phyloP scores from a whole-genome alignment of 2,113 vertebrate species.

The Rutilus rutilus region DNA sequence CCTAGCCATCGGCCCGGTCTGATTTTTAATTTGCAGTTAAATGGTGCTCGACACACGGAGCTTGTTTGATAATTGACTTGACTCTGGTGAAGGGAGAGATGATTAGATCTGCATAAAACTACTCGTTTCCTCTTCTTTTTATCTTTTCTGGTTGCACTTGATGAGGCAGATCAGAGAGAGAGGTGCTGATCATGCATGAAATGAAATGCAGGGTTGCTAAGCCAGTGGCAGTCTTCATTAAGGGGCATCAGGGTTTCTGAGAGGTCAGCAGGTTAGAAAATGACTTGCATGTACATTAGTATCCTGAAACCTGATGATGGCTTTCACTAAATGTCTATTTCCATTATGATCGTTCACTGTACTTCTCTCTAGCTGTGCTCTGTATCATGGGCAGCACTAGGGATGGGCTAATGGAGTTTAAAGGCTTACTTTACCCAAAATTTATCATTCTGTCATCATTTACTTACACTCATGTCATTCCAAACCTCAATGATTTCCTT shows the following conservation, averaged over 20 bases:
- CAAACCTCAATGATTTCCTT: neutral
- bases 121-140: slow-evolving; percentile 60
- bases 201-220: slow-evolving; percentile 51
- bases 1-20: slow-evolving; percentile 65
- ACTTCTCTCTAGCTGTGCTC: neutral
- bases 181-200: slow-evolving; percentile 52
- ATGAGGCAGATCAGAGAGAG: slow-evolving; percentile 23
- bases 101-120: slow-evolving; percentile 73
- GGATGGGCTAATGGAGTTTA: neutral
- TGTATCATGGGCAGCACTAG: neutral
- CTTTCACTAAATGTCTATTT: neutral
- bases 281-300: slow-evolving; percentile 6
- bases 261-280: slow-evolving; percentile 36
- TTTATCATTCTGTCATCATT: neutral
- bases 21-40: slow-evolving; percentile 79
- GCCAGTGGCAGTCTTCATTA: slow-evolving; percentile 43
- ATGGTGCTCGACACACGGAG: slow-evolving; percentile 70
- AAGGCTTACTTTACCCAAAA: neutral
- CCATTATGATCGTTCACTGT: neutral
- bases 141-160: slow-evolving; percentile 49
- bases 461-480: neutral
- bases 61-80: slow-evolving; percentile 77
- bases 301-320: neutral
- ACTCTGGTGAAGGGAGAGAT: slow-evolving; percentile 69
- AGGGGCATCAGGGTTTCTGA: neutral